Evolutionary conservation across 2,797 vertebrate species (phyloP), one percentile per base, ranked within the genome.

Genomic region (Cercopithecus petaurista): DNA sequence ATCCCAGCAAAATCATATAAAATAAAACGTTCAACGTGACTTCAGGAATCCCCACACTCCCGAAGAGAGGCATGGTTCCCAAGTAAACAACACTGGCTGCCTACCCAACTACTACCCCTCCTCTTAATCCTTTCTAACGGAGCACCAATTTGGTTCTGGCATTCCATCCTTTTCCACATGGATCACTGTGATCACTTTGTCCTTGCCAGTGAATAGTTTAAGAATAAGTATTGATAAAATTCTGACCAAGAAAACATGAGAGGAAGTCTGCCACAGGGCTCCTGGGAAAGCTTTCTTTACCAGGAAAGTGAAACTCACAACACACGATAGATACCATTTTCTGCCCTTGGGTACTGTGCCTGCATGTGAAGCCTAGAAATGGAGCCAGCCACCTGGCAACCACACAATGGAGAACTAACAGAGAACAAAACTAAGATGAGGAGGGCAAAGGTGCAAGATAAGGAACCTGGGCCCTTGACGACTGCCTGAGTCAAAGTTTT

Each of bases 141-240:
- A 52, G 43, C 28, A 14, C 43, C 26, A 2, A 4, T 17, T 3
- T 24, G 33, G 30, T 26, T 28, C 55, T 19, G 13, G 43, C 43
- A 39, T 12, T 43, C 76, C 15, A 3, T 17, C 50, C 41, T 57
- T 50, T 50, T 36, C 85, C 28, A 41, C 7, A 0, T 9, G 13
- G 41, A 39, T 15, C 50, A 1, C n/a, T 22, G 2, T 14, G 50
- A 57, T 24, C 4, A 4, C 73, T 30, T 1, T 1, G 21, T 12
- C 67, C 77, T 46, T 41, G 48, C 22, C 57, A 33, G 24, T 19
- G 10, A 79, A 57, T 70, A 12, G 26, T 26, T 77, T 57, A 85
- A 77, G 26, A 41, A 70, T 7, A 85, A 77, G 26, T 48, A 80
- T 4, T n/a, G 30, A 72, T 19, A 59, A 77, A 88, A 88, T 15